phyloP scores from a whole-genome alignment of 2,797 vertebrate genomes.

The Micrastur ruficollis region DNA sequence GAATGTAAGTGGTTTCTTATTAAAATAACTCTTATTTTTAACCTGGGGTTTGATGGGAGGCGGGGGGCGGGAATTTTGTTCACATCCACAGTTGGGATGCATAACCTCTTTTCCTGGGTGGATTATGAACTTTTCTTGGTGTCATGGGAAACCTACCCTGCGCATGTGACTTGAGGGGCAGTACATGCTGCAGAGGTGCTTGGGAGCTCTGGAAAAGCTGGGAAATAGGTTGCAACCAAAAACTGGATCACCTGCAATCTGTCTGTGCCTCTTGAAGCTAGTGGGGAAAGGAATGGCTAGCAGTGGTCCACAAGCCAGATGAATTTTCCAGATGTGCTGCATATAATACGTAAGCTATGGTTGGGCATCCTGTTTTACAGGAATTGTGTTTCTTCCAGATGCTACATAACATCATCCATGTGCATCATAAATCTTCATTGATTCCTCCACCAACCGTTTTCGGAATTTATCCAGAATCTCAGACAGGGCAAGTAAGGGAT shows the following conservation, averaged over 20 bases:
- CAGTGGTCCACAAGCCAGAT: neutral
- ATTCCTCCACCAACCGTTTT: neutral
- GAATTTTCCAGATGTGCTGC: neutral
- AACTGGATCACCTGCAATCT: neutral
- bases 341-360: neutral
- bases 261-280: neutral
- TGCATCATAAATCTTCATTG: neutral
- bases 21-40: neutral
- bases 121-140: neutral
- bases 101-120: neutral
- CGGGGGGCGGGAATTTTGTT: neutral
- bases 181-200: accelerated
- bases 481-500: neutral
- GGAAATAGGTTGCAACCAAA: neutral
- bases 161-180: neutral
- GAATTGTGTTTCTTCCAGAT: neutral
- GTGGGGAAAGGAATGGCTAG: neutral
- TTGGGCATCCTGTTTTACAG: neutral
- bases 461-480: neutral
- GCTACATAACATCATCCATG: neutral
- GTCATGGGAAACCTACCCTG: neutral
- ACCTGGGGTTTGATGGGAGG: neutral
- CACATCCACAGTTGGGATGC: neutral
- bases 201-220: neutral
- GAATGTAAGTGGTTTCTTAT: neutral